Percentiles rank a stretch among this genome's conserved stretches.
Conservation (phyloP, 2,888 invertebrate genomes). For the Callinectes sapidus region DNA sequence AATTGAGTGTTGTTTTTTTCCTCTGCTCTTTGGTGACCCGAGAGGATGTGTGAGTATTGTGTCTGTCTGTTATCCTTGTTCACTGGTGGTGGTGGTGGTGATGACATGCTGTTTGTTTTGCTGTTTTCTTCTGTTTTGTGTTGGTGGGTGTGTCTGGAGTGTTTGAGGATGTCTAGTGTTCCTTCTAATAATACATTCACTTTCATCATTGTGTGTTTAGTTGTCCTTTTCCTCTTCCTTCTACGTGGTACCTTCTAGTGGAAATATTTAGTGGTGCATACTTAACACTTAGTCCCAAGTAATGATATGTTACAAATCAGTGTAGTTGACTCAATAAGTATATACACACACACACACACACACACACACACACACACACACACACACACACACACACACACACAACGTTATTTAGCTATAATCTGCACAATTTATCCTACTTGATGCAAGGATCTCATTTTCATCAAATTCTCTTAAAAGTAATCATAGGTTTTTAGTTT, state of each 20-base stretch:
- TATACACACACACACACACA: neutral
- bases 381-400: neutral
- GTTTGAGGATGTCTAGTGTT: neutral
- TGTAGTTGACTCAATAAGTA: no score
- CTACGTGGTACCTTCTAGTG: neutral
- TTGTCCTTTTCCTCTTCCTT: neutral
- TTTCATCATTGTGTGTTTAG: neutral
- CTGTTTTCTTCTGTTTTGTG: neutral
- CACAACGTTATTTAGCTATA: no score
- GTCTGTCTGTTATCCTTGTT: neutral
- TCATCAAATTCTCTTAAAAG: no score
- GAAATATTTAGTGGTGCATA: no score
- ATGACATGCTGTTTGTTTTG: neutral
- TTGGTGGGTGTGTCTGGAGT: neutral
- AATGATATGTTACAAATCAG: no score
- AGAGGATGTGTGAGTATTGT: neutral
- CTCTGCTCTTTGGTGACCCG: neutral
- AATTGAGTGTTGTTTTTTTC: slow-evolving; percentile 75
- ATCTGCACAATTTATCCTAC: no score
- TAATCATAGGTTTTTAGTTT: no score
- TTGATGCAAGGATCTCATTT: no score
- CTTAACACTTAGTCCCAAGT: no score
- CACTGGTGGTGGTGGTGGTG: neutral
- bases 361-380: slow-evolving; percentile 5
- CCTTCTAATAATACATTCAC: neutral